Base-by-base conservation (phyloP, 2,888 invertebrate species). In the Eledona agricola region DNA sequence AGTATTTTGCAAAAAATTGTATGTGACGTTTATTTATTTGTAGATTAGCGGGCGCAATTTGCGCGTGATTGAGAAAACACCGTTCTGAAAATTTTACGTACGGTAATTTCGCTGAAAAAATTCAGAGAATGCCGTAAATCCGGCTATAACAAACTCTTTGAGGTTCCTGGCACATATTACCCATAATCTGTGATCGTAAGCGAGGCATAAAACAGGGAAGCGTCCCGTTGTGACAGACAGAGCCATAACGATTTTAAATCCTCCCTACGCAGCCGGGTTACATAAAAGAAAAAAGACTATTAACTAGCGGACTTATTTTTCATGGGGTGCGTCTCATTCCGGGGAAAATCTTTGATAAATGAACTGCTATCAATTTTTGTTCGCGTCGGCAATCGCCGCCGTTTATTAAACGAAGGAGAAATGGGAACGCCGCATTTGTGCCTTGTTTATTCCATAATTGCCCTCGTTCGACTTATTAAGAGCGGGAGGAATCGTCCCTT, bases 241-340 rank as follows among this genome's bases (percentile, higher is more conserved):
- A 59, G 55, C 62, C 57, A 62, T 65, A 66, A 65, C 63, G 66
- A 60, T 67, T 69, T 66, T 65, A 67, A 70, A 69, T 65, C 66
- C 62, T 40, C 58, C 46, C 61, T 59, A 66, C 69, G 67, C 65
- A 63, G 59, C 55, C 58, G 55, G 63, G 61, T 58, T 64, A 63
- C 67, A 63, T 64, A 67, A 62, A 59, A 63, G 62, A 62, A 60
- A 63, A 65, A 61, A 54, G 62, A 65, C 68, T 68, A 70, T 71
- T 68, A 65, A 69, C 63, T 60, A 56, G 55, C 60, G 58, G 60
- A 59, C 65, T 67, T 68, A 68, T 68, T 67, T 68, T 69, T 68
- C 68, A 67, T 66, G 57, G 63, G 64, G 63, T 65, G 69, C 65
- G 66, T 69, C 69, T 69, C 66, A 69, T 70, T 67, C 64, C 58